These are phyloP conservation scores for Parazoanthus swiftii DNA, from an alignment of 92 coral and sea anemone species.

Conservation along the genomic window DNA sequence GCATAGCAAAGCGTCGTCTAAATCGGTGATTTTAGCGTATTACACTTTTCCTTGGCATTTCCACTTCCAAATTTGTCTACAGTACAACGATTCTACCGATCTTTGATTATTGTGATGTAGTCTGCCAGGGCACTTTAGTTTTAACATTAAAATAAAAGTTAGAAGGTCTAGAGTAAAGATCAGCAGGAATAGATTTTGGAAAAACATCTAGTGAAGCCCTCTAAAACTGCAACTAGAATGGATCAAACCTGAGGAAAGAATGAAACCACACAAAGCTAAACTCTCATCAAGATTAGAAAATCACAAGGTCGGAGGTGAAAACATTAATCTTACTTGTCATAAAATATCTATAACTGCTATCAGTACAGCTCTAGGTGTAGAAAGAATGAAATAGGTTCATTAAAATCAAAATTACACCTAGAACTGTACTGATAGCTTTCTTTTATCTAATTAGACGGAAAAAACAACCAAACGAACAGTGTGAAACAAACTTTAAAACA, in stretches of 20 bases:
- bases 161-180: no score
- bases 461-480: background rate
- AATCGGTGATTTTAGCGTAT: no score
- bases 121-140: background rate
- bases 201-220: background rate
- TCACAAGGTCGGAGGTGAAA: background rate
- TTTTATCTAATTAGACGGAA: background rate
- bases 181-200: no score
- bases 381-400: no score
- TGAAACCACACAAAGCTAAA: background rate
- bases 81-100: background rate
- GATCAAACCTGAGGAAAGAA: background rate
- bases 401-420: background rate
- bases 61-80: no score
- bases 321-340: background rate
- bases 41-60: no score
- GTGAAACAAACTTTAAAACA: background rate
- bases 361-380: no score
- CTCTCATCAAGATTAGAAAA: background rate
- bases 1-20: no score
- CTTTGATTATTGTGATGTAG: background rate
- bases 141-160: no score
- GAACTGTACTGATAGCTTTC: constrained; percentile 25
- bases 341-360: constrained; percentile 41
- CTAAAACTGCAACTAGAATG: background rate